A percentile compares a stretch with the other conserved stretches of the same genome.
Conservation (phyloP, 2,888 invertebrate genomes). For the Nomada fucata region DNA sequence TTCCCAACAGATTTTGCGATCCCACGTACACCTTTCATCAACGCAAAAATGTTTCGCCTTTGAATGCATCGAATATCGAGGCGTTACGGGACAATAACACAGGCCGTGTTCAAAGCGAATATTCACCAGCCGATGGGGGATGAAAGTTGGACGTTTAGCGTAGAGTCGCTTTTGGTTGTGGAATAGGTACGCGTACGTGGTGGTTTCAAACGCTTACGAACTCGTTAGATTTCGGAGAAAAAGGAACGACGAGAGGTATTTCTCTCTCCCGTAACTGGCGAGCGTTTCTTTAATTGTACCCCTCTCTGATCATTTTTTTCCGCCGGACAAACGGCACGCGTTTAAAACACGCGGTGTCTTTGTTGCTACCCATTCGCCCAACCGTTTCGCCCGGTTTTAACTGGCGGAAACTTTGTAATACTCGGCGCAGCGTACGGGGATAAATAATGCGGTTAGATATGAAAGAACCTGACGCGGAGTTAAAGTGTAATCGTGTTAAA, state of each 20-base stretch:
- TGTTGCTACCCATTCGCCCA: neutral
- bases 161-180: neutral
- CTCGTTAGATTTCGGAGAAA: neutral
- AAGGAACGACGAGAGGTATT: slow-evolving; percentile 4
- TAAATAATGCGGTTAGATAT: slow-evolving; percentile 27
- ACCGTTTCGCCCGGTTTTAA: neutral
- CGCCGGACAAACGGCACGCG: neutral
- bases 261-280: neutral
- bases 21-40: too few species aligned
- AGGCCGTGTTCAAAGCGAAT: slow-evolving; percentile 17
- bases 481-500: slow-evolving; percentile 39
- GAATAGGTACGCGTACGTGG: slow-evolving; percentile 10
- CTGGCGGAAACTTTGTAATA: neutral
- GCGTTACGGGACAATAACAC: slow-evolving; percentile 3
- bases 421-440: neutral
- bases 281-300: slow-evolving; percentile 34
- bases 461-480: slow-evolving; percentile 31
- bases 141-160: slow-evolving; percentile 8
- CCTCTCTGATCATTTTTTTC: slow-evolving; percentile 28
- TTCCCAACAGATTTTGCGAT: too few species aligned
- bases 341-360: slow-evolving; percentile 2
- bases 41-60: slow-evolving; percentile 16
- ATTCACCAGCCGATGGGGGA: slow-evolving; percentile 9
- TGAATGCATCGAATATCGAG: slow-evolving; percentile 29
- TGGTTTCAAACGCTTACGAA: neutral